Evolutionary conservation across 2,888 invertebrate species (phyloP), one percentile per base, ranked within the genome.

Genomic region (Mycalesis mineus): DNA sequence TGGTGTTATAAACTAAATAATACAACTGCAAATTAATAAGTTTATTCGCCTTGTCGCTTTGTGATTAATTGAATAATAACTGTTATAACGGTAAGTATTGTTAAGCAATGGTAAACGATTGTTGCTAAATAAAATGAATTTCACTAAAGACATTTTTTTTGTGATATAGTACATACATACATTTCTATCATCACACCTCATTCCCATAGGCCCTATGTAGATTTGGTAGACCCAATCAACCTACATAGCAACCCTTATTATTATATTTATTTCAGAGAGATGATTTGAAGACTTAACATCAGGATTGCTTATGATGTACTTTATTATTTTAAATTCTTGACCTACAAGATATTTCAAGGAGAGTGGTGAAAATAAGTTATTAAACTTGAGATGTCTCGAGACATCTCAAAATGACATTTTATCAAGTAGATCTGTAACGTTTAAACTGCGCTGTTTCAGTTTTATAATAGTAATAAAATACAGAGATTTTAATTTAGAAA

Each of bases 391-490:
- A 14, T 14, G 8, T 13, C n/a, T 13, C 14, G 7, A 37, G 37
- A 37, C 22, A 5, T 22, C 31, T 28, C 14, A 6, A 8, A 9
- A 6, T 14, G 31, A 45, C 1, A 47, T 14, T 33, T 47, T 14
- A 31, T 47, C 15, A 14, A 51, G 40, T 11, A 13, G 37, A 49
- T 44, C 28, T 29, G 7, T 4, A 22, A 33, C 15, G 47, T 22
- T 22, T n/a, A 49, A 11, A 36, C 39, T 7, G 40, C 39, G 39
- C 17, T 17, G 52, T 52, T 17, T 42, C 33, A 52, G 11, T 52
- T 82, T 83, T 79, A 77, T 76, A 74, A 72, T 71, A 42, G 55
- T 14, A 42, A 28, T 42, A 47, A 28, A 37, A 31, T 40, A 33
- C 28, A 57, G 51, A 57, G 51, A 57, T 47, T 48, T n/a, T 9